Base-by-base conservation (phyloP, 2,113 vertebrate species). In the Carassius carassius region DNA sequence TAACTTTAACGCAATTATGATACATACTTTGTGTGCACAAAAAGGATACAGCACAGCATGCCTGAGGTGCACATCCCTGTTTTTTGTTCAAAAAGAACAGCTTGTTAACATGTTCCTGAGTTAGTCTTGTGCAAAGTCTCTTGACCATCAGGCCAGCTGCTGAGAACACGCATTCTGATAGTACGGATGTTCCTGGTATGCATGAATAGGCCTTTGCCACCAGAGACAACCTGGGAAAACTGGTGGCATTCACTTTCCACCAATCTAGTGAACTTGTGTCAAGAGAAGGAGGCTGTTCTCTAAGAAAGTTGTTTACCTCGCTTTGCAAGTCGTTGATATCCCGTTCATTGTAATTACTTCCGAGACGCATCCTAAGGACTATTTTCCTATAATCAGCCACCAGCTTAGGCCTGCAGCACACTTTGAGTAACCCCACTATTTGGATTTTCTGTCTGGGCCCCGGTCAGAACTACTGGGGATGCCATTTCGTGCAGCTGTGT, bases 131-230 rank as follows among this genome's bases (percentile, higher is more conserved):
- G 5, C 91, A 87, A 88, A 89, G 90, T n/a, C 80, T 85, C 29
- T 91, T 91, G 84, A 91, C 91, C 2, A 78, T 89, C 85, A 92
- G 89, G 44, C 92, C 89, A 8, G 67, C 78, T 1, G 90, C 90
- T 1, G 90, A 91, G 82, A 90, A 76, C 32, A 92, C 21, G 9
- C 35, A 9, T 37, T 84, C 58, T 89, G 88, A 0, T 88, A 90
- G 23, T 17, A 91, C 83, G 0, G 91, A 62, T 62, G 60, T 63
- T 60, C 21, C 58, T 21, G 21, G 58, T 60, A 60, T 60, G 21
- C 58, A 60, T 11, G n/a, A n/a, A n/a, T 60, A n/a, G 8, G 8
- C 8, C 10, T 60, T 63, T 63, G n/a, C 60, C n/a, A 63, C 10
- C n/a, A 5, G 4, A 25, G 60, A 63, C 60, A 62, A 23, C n/a